Evolutionary conservation across 2,888 invertebrate species (phyloP).

Genomic region (Diplazon laetatorius): DNA sequence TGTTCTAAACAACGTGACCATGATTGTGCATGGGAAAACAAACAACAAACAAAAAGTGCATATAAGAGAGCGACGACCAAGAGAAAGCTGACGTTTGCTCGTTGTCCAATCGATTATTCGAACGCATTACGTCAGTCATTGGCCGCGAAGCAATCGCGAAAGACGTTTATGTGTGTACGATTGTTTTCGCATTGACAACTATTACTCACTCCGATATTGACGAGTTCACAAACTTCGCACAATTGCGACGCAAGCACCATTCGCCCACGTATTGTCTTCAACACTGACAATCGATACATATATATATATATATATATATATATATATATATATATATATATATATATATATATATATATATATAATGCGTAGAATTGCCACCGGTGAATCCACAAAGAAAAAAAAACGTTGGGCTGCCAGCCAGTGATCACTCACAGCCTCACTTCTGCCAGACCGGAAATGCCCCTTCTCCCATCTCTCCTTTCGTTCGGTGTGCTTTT

Average conservation of each 20-base stretch:
- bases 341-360: no score
- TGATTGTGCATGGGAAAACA: no score
- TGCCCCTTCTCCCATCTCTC: background rate
- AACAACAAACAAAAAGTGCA: no score
- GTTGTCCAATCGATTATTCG: no score
- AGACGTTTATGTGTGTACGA: background rate
- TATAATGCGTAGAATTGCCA: background rate
- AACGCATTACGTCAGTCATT: no score
- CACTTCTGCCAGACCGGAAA: conserved; percentile 30
- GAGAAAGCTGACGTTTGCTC: no score
- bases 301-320: no score
- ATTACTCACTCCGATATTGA: background rate
- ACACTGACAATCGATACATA: background rate
- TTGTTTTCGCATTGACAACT: no score
- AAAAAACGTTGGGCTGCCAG: conserved; percentile 8
- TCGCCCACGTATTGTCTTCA: background rate
- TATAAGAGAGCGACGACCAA: no score
- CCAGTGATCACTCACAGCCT: conserved; percentile 1
- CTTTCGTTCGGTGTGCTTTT: background rate
- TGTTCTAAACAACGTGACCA: no score
- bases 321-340: no score
- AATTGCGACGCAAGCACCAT: background rate
- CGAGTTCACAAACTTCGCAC: background rate
- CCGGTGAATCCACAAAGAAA: background rate
- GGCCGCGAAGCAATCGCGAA: background rate